Evolutionary conservation across 2,797 vertebrate genomes (phyloP), one percentile per base, ranked within the genome.

Genomic region (Gymnothorax reevesii): DNA sequence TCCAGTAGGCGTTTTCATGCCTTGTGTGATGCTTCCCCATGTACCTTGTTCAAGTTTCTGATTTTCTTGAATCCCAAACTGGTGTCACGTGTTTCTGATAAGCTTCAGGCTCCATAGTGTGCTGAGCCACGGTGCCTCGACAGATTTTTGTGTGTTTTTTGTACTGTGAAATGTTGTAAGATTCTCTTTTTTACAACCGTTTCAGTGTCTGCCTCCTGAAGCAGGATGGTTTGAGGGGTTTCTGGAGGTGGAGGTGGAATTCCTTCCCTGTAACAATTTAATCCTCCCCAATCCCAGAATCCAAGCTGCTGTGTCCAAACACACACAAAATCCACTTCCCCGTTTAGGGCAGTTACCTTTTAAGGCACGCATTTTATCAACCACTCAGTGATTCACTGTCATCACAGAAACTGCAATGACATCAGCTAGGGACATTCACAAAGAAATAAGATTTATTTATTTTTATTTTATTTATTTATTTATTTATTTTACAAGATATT

Each of bases 401-500:
- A 60, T 84, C 83, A 84, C 60, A 60, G 83, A 84, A 84, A 84
- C 83, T 7, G 57, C 42, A 10, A 64, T 55, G 33, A 52, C 17
- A 66, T 62, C n/a, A 27, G 27, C 82, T 59, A 22, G 62, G 20
- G 20, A 66, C 62, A 22, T 66, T n/a, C 20, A 22, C 6, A 6
- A 66, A 66, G 13, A 62, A 62, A 62, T 20, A 62, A 66, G n/a
- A 66, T n/a, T 6, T 6, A 66, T 22, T 66, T 22, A 66, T 4
- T 66, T 1, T 22, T 13, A 66, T 62, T 59, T 42, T 42, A 42
- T 42, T 42, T 42, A 42, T 42, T 42, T 42, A 42, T 42, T 42
- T 42, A 42, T 42, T 42, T 42, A 42, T 42, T 42, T 59, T 13
- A 6, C 2, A 62, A 62, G 20, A 62, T 62, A 62, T 17, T 62